These are phyloP conservation scores for Clarias magur DNA, from an alignment of 2,113 vertebrate species.

Conservation along the genomic window DNA sequence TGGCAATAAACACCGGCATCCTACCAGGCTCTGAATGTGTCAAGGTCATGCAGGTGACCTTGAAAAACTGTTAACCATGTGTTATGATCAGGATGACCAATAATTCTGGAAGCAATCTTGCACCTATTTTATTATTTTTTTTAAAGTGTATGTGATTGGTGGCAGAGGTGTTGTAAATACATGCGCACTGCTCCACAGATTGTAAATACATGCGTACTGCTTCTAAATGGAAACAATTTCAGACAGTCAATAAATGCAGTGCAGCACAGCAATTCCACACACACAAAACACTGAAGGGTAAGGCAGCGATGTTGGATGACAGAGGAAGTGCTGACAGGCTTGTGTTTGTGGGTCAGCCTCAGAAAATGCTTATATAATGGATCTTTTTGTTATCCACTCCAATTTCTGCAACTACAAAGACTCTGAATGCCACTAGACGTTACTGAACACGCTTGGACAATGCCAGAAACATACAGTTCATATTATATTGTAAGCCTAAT, in stretches of 20 bases:
- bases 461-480: slow-evolving; percentile 12
- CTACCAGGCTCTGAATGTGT: not conserved
- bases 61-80: slow-evolving; percentile 1
- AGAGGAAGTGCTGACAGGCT: slow-evolving; percentile 10
- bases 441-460: not conserved
- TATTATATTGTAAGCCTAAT: not conserved
- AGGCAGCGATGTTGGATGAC: not conserved
- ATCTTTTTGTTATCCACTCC: slow-evolving; percentile 33
- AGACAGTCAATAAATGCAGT: slow-evolving; percentile 22
- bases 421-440: slow-evolving; percentile 8
- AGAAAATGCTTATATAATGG: slow-evolving; percentile 18
- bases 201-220: slow-evolving; percentile 4
- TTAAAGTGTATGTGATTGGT: not conserved
- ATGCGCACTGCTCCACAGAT: not conserved
- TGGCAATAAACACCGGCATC: not conserved
- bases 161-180: not conserved
- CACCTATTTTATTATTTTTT: not conserved
- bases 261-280: slow-evolving; percentile 14
- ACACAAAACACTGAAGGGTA: not conserved
- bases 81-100: not conserved
- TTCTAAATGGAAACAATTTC: slow-evolving; percentile 11
- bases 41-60: not conserved
- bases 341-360: not conserved
- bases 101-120: not conserved
- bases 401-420: slow-evolving; percentile 8